A percentile compares a stretch with the other conserved stretches of the same genome.
phyloP scores from a whole-genome alignment of 2,888 invertebrate genomes.

The Galerucella nymphaeae region DNA sequence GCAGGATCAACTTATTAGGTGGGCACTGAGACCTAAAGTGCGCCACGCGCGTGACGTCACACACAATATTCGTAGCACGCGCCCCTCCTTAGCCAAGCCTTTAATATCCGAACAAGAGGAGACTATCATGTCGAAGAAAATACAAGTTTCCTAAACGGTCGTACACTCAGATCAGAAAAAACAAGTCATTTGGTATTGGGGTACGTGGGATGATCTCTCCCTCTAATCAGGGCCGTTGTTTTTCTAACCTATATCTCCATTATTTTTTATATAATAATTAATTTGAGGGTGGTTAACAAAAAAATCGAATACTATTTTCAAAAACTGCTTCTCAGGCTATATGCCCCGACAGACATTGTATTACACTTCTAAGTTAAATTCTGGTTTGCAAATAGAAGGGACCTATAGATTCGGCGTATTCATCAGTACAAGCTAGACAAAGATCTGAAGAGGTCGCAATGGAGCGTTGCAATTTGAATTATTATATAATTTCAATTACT shows the following conservation, averaged over 20 bases:
- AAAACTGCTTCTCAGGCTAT: no score
- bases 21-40: conserved; percentile 41
- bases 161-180: conserved; percentile 41
- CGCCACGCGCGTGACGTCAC: conserved; percentile 54
- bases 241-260: not conserved
- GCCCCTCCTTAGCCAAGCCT: conserved; percentile 65
- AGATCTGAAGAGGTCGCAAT: no score
- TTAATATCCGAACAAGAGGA: conserved; percentile 47
- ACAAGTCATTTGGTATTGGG: conserved; percentile 42
- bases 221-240: conserved; percentile 21
- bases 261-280: no score
- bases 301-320: no score
- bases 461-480: no score
- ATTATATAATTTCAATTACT: no score
- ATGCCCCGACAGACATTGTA: no score
- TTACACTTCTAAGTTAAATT: no score
- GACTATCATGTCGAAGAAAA: conserved; percentile 27
- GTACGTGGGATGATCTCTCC: conserved; percentile 44
- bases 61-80: conserved; percentile 57
- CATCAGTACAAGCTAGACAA: no score
- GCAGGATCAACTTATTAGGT: conserved; percentile 42
- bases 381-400: no score
- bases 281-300: no score
- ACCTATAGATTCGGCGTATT: no score
- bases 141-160: conserved; percentile 63